Percentiles rank a stretch among this genome's conserved stretches.
phyloP scores from a whole-genome alignment of 2,888 invertebrate species.

The Elysia crispata region DNA sequence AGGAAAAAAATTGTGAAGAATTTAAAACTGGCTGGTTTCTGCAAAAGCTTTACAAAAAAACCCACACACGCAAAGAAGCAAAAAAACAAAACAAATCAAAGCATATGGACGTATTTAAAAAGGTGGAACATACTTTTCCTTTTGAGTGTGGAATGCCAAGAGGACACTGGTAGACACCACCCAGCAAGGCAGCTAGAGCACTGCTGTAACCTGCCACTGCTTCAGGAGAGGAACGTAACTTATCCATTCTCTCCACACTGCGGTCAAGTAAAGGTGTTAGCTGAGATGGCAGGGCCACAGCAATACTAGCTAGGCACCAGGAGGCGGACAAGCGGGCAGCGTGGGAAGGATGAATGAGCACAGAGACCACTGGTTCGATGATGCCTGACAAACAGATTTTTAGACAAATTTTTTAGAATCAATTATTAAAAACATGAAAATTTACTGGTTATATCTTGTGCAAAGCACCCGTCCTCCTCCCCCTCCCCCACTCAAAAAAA shows the following conservation, averaged over 20 bases:
- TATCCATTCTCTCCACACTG: constrained; percentile 76
- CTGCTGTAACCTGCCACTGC: constrained; percentile 89
- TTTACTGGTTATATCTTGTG: background rate
- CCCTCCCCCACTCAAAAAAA: too few relatives aligned
- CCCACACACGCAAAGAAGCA: too few relatives aligned
- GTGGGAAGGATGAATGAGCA: constrained; percentile 94
- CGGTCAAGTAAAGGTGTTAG: constrained; percentile 94
- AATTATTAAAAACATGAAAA: background rate
- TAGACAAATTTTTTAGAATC: too few relatives aligned
- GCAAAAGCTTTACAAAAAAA: too few relatives aligned
- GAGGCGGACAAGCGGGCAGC: constrained; percentile 95
- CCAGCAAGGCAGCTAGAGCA: constrained; percentile 92
- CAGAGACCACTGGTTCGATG: constrained; percentile 87
- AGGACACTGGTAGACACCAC: constrained; percentile 87
- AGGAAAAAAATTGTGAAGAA: too few relatives aligned
- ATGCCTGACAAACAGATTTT: constrained; percentile 80
- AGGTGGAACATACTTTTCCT: constrained; percentile 85
- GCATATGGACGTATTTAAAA: too few relatives aligned
- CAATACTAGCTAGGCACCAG: constrained; percentile 94
- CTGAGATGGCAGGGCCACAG: constrained; percentile 95
- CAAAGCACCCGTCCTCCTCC: too few relatives aligned
- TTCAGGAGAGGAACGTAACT: constrained; percentile 89
- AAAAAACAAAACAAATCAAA: too few relatives aligned
- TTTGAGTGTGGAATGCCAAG: constrained; percentile 94
- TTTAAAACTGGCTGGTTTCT: too few relatives aligned